These are phyloP conservation scores for Crotophaga sulcirostris DNA, from an alignment of 2,113 vertebrate genomes.

Conservation along the genomic window DNA sequence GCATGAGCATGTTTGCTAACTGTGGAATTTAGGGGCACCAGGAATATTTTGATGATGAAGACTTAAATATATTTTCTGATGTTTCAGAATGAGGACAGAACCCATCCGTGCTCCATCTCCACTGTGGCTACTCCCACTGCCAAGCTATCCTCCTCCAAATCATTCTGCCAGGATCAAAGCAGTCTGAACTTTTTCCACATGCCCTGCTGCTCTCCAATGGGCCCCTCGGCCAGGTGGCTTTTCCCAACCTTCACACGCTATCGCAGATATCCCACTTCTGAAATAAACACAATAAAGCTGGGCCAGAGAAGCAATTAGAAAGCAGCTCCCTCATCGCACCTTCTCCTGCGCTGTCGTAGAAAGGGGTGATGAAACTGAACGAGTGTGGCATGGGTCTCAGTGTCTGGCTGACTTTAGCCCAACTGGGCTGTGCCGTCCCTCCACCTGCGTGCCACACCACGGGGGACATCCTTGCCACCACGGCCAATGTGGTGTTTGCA, in stretches of 20 bases:
- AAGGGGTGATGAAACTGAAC: not conserved
- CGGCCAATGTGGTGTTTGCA: rapidly evolving
- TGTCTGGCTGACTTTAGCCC: rapidly evolving
- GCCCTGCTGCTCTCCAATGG: rapidly evolving
- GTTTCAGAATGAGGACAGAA: not conserved
- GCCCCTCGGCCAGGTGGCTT: not conserved
- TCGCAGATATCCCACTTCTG: not conserved
- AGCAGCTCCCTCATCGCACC: not conserved
- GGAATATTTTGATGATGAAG: not conserved
- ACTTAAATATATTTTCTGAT: not conserved
- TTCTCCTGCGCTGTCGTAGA: not conserved
- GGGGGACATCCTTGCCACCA: not conserved
- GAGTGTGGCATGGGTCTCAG: rapidly evolving
- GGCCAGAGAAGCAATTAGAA: not conserved
- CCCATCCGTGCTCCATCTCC: not conserved
- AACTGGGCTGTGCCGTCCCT: not conserved
- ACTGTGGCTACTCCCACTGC: not conserved
- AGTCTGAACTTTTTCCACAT: not conserved
- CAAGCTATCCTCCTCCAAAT: not conserved
- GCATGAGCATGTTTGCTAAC: rapidly evolving
- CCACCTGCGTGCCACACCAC: rapidly evolving
- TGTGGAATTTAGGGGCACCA: not conserved
- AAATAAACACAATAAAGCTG: not conserved
- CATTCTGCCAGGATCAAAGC: not conserved
- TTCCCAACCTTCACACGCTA: not conserved